Base-by-base conservation (phyloP, 2,113 vertebrate species). In the Pollimyrus isidori region DNA sequence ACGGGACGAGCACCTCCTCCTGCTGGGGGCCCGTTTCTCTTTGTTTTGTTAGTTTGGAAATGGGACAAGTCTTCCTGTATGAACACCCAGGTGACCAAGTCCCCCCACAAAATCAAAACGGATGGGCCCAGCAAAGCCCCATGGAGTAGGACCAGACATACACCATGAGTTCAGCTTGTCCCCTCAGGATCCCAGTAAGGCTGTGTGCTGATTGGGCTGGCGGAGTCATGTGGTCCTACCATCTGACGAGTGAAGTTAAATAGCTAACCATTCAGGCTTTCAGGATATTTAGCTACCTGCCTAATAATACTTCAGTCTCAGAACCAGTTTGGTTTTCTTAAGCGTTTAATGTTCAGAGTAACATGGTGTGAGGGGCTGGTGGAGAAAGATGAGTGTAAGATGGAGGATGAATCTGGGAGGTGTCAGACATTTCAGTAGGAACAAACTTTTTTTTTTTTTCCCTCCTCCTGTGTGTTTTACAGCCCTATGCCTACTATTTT, bases 401-500 rank as follows among this genome's bases (percentile, higher is more conserved):
- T 42, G 35, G 73, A 42, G 35, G 73, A 5, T 80, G 73, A 80
- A 42, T 80, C 5, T 11, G 13, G 73, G 73, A 80, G 35, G 35
- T 80, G 73, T 42, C 73, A 42, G 35, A 42, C 73, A 80, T 80
- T 80, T 80, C 13, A 76, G 62, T 69, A 30, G 62, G 62, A 65
- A 69, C 62, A 69, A 80, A 80, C 73, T 80, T 80, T 80, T 39
- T 76, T 58, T 62, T 65, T 62, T n/a, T 21, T 21, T 1, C 15
- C 52, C 52, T 35, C 73, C 35, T 39, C 10, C 73, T 35, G 73
- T 80, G 73, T 80, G 73, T 80, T 42, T 39, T 42, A 80, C 73
- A 80, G 85, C 26, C n/a, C 49, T n/a, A 10, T 53, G n/a, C 35
- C 15, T 39, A n/a, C 50, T 89, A 62, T 89, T 89, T 58, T 56